Conservation (phyloP, 2,797 vertebrate genomes). For the Notolepis coatsorum region DNA sequence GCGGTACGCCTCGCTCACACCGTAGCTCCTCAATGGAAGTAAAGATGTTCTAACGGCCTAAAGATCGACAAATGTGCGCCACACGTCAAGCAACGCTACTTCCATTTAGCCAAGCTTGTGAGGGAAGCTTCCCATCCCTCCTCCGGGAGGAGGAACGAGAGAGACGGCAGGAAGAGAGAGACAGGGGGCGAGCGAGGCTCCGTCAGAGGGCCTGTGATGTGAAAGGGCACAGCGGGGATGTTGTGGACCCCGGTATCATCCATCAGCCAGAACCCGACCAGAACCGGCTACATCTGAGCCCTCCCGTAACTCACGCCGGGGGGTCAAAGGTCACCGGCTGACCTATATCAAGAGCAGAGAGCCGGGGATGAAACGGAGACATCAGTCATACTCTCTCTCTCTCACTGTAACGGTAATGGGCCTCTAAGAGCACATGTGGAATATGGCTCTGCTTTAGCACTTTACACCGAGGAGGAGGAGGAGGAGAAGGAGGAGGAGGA, state of each 20-base stretch:
- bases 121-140: too few relatives aligned
- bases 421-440: slow-evolving; percentile 54
- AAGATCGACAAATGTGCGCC: too few relatives aligned
- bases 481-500: slow-evolving; percentile 8
- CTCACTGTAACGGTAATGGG: slow-evolving; percentile 27
- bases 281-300: slow-evolving; percentile 42
- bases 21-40: too few relatives aligned
- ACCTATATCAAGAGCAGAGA: slow-evolving; percentile 61
- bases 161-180: slow-evolving; percentile 5
- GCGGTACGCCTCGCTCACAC: too few relatives aligned
- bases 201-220: slow-evolving; percentile 41
- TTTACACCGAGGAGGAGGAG: slow-evolving; percentile 53
- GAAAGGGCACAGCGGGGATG: slow-evolving; percentile 39
- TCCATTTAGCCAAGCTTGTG: too few relatives aligned
- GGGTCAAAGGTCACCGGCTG: slow-evolving; percentile 61
- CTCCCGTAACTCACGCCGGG: slow-evolving; percentile 44
- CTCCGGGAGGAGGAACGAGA: too few relatives aligned
- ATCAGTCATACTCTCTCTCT: slow-evolving; percentile 58
- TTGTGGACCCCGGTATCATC: slow-evolving; percentile 44
- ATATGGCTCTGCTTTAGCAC: slow-evolving; percentile 64
- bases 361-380: slow-evolving; percentile 57
- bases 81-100: too few relatives aligned
- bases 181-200: not conserved
- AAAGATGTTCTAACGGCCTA: too few relatives aligned
- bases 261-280: slow-evolving; percentile 58